Conservation (phyloP, 92 coral and sea anemone species). For the Zoanthus gigantus region DNA sequence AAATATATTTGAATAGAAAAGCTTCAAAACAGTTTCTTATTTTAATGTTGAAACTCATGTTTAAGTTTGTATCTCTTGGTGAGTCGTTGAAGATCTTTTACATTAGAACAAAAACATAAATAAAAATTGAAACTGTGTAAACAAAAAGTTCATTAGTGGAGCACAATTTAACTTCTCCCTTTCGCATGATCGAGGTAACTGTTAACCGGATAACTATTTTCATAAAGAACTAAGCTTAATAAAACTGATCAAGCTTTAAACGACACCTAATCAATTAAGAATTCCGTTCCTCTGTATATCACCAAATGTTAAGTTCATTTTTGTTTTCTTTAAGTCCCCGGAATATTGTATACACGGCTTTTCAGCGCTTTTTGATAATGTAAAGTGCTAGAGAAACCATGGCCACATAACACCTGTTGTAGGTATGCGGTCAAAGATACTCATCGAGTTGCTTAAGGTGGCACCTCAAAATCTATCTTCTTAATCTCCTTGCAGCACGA, state of each 20-base stretch:
- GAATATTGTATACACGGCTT: slow-evolving; percentile 1
- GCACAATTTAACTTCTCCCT: background rate
- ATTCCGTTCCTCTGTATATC: background rate
- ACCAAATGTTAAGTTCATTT: background rate
- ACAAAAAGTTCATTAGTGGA: slow-evolving; percentile 5
- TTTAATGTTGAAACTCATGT: background rate
- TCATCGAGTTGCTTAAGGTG: slow-evolving; percentile 17
- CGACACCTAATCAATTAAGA: background rate
- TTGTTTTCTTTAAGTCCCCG: background rate
- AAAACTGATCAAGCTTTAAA: background rate
- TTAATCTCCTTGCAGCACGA: slow-evolving; percentile 27
- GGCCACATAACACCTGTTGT: slow-evolving; percentile 25
- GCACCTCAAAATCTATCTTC: background rate
- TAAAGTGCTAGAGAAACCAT: slow-evolving; percentile 19
- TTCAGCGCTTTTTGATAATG: background rate
- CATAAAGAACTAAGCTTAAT: background rate
- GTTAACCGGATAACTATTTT: background rate
- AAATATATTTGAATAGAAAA: background rate
- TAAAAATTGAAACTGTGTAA: background rate
- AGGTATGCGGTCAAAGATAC: slow-evolving; percentile 34
- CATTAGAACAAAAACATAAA: background rate
- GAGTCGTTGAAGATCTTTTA: background rate
- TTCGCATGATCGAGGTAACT: background rate
- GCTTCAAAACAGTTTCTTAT: background rate
- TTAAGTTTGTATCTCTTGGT: background rate